Evolutionary conservation across 1,140 invertebrate species (phyloP).

Genomic region (Harlomillsia oculata): DNA sequence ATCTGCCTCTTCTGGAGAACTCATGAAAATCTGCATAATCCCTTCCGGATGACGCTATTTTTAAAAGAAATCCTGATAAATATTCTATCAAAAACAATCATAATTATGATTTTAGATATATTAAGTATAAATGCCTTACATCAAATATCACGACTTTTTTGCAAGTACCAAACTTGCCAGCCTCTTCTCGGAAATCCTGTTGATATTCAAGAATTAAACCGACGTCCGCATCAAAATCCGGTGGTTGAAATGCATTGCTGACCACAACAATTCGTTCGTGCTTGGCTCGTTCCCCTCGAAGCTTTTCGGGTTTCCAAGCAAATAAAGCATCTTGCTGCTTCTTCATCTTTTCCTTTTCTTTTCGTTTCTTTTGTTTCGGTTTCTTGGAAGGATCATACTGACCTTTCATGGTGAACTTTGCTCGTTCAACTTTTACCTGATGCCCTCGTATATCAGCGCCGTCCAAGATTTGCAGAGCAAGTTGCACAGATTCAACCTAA

Average conservation of each 20-base stretch:
- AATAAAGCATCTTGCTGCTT: slow-evolving; percentile 89
- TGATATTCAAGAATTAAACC: slow-evolving; percentile 81
- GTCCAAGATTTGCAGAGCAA: slow-evolving; percentile 88
- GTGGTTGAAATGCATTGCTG: slow-evolving; percentile 85
- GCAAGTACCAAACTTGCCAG: slow-evolving; percentile 82
- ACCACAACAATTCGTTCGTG: slow-evolving; percentile 85
- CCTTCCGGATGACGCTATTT: slow-evolving; percentile 81
- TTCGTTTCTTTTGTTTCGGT: slow-evolving; percentile 81
- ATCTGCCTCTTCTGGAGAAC: slow-evolving; percentile 81
- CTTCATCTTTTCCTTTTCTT: slow-evolving; percentile 80
- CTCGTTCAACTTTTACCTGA: slow-evolving; percentile 76
- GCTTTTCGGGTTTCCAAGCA: slow-evolving; percentile 90
- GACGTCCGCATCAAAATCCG: slow-evolving; percentile 82
- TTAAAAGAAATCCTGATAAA: slow-evolving; percentile 16
- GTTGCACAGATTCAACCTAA: slow-evolving; percentile 76
- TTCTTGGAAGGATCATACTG: slow-evolving; percentile 87
- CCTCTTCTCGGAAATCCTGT: slow-evolving; percentile 80
- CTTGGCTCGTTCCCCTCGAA: slow-evolving; percentile 68
- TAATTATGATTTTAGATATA: not conserved
- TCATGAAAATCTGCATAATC: slow-evolving; percentile 83
- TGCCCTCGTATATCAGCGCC: slow-evolving; percentile 69
- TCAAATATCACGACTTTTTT: slow-evolving; percentile 88
- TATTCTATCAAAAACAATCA: not conserved
- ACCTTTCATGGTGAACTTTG: slow-evolving; percentile 91
- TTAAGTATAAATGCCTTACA: slow-evolving; percentile 48